Evolutionary conservation across 2,888 invertebrate species (phyloP).

Genomic region (Erebia palarica): DNA sequence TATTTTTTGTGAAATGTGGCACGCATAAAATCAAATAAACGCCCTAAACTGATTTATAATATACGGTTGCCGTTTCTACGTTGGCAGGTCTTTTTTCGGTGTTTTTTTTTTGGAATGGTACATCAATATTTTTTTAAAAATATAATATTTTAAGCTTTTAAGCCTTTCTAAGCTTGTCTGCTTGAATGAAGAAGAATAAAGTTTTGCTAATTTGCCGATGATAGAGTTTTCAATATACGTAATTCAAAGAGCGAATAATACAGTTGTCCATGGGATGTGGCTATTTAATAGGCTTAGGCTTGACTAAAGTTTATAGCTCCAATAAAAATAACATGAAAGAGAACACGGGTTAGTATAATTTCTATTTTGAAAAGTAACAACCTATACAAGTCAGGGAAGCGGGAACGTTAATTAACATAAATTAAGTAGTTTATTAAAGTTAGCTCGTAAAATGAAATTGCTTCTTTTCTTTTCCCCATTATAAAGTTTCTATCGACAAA

Average conservation of each 20-base stretch:
- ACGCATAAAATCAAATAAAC: no score
- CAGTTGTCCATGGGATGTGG: slow-evolving; percentile 12
- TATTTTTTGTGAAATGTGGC: no score
- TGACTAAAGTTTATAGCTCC: slow-evolving; percentile 19
- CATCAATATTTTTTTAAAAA: no score
- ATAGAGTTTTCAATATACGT: neutral
- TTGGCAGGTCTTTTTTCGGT: no score
- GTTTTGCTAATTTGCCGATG: neutral
- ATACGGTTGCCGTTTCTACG: no score
- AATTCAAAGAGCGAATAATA: neutral
- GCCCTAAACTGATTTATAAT: no score
- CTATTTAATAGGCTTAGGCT: slow-evolving; percentile 5
- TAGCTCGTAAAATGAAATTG: slow-evolving; percentile 34
- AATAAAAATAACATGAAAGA: slow-evolving; percentile 27
- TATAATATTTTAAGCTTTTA: no score
- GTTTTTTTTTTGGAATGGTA: no score
- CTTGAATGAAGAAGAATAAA: neutral
- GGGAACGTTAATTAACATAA: slow-evolving; percentile 33
- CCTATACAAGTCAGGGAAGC: slow-evolving; percentile 23
- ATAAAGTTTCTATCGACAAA: slow-evolving; percentile 26
- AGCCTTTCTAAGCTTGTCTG: no score
- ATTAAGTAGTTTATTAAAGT: slow-evolving; percentile 31
- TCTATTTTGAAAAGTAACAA: slow-evolving; percentile 28
- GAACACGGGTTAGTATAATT: slow-evolving; percentile 21
- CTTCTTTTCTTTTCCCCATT: slow-evolving; percentile 29